Percentiles rank a stretch among this genome's conserved stretches.
Evolutionary conservation across 2,113 vertebrate species (phyloP).

Genomic region (Macrotus californicus): DNA sequence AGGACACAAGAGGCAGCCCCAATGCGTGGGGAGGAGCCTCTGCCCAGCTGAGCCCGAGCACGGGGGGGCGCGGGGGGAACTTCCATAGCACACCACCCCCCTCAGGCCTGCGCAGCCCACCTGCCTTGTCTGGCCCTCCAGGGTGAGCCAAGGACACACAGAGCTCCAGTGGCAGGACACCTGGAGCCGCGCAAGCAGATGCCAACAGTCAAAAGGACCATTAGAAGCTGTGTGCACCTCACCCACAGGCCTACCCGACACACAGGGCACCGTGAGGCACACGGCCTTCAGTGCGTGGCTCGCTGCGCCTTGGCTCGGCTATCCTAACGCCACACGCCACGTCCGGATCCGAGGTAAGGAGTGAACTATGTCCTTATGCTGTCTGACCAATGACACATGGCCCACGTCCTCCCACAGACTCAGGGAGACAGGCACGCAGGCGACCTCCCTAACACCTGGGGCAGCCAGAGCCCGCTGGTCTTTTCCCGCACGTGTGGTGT

Average conservation of each 20-base stretch:
- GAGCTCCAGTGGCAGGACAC: accelerated
- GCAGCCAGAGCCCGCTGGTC: no score
- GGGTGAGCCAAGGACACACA: background rate
- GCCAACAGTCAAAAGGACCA: accelerated
- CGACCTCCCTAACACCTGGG: background rate
- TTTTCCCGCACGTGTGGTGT: accelerated
- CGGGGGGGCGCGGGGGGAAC: no score
- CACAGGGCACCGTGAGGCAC: accelerated
- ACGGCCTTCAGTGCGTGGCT: accelerated
- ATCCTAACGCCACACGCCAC: accelerated
- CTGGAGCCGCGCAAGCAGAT: accelerated
- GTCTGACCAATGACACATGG: accelerated
- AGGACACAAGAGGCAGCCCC: background rate
- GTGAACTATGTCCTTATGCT: background rate
- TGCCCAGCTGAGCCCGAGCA: accelerated
- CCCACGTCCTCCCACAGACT: background rate
- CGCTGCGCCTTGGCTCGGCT: accelerated
- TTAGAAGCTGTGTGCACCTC: accelerated
- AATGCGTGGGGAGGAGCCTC: accelerated
- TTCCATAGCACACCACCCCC: background rate
- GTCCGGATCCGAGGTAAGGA: background rate
- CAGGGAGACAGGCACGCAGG: background rate
- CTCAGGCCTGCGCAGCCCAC: accelerated
- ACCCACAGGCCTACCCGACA: background rate
- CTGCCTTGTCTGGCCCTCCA: no score